Base-by-base conservation (phyloP, 92 coral and sea anemone genomes). In the Epizoanthus scotinus region DNA sequence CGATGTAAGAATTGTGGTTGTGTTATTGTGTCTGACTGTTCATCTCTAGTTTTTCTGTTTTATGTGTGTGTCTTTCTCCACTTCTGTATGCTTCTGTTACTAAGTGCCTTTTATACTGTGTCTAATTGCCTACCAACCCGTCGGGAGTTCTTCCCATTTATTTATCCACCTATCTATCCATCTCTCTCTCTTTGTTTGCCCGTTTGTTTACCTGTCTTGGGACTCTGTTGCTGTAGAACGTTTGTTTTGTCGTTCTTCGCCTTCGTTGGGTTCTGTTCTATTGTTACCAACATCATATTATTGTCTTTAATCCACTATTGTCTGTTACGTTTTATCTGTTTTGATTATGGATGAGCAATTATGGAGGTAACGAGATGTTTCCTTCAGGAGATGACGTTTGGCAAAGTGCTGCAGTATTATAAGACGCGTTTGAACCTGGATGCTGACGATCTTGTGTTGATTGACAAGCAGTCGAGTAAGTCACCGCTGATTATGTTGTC, bases 361-460 rank as follows among this genome's bases (percentile, higher is more conserved):
- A 44, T 42, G n/a, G 8, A 19, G 70, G 12, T 13, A 54, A 53
- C 6, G 25, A 19, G 9, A 26, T 2, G 1, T 44, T 42, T 71
- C 59, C 65, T 47, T 22, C 64, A 96, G 99, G 99, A 96, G 81
- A 89, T 96, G 98, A 96, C 98, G 12, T 96, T 96, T 79, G 92
- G 95, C 34, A 94, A 96, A 70, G 89, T 96, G 53, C 72, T 96
- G 44, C 85, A 90, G 40, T 91, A 85, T 54, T 95, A 87, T 70
- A 90, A 86, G 25, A 82, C 94, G 6, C 86, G 97, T 40, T 72
- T 88, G 55, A 82, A 78, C 62, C 93, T 93, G 84, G 90, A 82
- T 17, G 92, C 85, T 1, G 71, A 78, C 26, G 89, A 90, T 56
- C 64, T 93, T 75, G 90, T 90, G 61, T 85, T 96, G 65, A 79